Evolutionary conservation across 2,113 vertebrate species (phyloP).

Genomic region (Daphoenositta chrysoptera): DNA sequence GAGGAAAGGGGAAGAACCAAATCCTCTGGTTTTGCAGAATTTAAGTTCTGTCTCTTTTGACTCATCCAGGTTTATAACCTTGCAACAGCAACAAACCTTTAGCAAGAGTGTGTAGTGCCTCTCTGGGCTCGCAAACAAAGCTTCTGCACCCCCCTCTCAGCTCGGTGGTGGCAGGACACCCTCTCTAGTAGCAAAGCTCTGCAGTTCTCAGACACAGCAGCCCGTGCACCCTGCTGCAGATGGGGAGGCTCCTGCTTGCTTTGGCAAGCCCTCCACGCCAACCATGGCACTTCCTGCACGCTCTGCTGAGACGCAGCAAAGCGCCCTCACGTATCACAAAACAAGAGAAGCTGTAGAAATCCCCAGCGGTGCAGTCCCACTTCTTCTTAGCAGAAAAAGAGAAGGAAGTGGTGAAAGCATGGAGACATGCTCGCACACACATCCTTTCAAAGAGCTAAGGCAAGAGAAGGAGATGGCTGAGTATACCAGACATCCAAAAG

Average conservation of each 20-base stretch:
- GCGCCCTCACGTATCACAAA: rapidly evolving
- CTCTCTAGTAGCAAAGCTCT: not conserved
- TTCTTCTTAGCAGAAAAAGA: slow-evolving; percentile 22
- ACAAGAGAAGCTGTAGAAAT: not conserved
- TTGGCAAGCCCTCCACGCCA: not conserved
- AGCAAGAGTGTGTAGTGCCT: not conserved
- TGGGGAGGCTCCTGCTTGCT: not conserved
- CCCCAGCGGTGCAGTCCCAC: not conserved
- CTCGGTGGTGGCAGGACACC: rapidly evolving
- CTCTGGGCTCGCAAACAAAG: not conserved
- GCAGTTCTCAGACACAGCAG: not conserved
- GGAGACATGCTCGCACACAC: not conserved
- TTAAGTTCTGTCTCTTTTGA: not conserved
- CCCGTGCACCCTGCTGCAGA: not conserved
- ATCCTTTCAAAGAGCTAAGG: not conserved
- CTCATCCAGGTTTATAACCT: not conserved
- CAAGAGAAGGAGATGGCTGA: not conserved
- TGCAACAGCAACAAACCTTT: not conserved
- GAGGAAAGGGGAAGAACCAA: not conserved
- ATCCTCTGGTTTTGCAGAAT: not conserved
- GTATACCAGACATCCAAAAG: not conserved
- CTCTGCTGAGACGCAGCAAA: not conserved
- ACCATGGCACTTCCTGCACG: rapidly evolving
- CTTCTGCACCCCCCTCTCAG: not conserved
- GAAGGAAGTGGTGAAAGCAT: slow-evolving; percentile 34